Evolutionary conservation across 2,113 vertebrate species (phyloP), one percentile per base, ranked within the genome.

Genomic region (Urocynchramus pylzowi): DNA sequence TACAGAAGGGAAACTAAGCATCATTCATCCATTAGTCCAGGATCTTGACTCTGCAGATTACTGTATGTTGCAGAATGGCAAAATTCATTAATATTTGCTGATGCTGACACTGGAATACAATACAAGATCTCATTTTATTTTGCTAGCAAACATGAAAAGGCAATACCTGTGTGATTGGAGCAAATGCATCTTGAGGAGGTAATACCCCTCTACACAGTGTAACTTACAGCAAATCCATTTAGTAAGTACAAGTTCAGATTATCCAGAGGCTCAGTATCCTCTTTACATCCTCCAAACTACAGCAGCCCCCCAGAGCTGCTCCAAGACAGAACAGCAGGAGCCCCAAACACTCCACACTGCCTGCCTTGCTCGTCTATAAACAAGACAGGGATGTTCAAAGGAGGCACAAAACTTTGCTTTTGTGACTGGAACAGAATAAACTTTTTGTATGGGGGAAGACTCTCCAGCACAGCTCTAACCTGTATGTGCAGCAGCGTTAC

Each of bases 401-500:
- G 20, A 81, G 24, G 47, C 56, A 84, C 60, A 84, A 44, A 91
- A 64, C 2, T 1, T 39, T 11, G 44, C 33, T 84, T 77, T 59
- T 6, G 3, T 4, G 7, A 44, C 59, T 78, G 60, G 7, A 91
- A 71, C 0, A 63, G 52, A 73, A 89, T 33, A 63, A 65, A 50
- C 15, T 21, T 76, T 53, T 79, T 11, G n/a, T 6, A 11, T 3
- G 6, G 27, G 7, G 15, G 13, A 63, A 64, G 37, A 56, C 33
- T 68, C 15, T 75, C 47, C 35, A n/a, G 42, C 27, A 24, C n/a
- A 47, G 45, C n/a, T 35, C 52, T 45, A 52, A 77, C 13, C 79
- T 33, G 0, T 6, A 74, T 35, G 30, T 10, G 47, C 26, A 69
- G 27, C 0, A 76, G 53, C 1, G 0, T 37, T 27, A 17, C 14